Conservation (phyloP, 2,797 vertebrate genomes). For the Saxicola maurus region DNA sequence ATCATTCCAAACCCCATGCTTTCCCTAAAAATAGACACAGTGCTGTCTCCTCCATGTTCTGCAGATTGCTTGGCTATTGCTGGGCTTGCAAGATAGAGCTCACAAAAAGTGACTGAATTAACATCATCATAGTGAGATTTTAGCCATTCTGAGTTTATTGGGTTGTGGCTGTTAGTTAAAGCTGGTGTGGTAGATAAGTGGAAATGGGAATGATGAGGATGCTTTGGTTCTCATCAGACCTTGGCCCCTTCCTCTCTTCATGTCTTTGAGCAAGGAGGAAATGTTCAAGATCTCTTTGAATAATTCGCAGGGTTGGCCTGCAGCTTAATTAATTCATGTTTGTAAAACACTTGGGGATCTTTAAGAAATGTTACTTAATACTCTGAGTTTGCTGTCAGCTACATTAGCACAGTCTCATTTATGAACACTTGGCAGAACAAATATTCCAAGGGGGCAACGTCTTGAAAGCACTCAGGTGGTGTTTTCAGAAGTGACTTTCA, state of each 20-base stretch:
- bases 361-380: conserved; percentile 14
- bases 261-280: background rate
- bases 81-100: background rate
- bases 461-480: background rate
- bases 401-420: background rate
- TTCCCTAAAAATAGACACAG: background rate
- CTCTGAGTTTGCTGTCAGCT: background rate
- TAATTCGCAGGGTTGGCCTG: background rate
- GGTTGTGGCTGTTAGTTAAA: background rate
- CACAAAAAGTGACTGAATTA: background rate
- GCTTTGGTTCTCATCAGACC: background rate
- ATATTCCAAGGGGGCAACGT: background rate
- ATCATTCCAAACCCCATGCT: background rate
- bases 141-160: background rate
- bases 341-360: background rate
- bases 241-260: background rate
- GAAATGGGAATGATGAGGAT: background rate
- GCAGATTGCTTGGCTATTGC: background rate
- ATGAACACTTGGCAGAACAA: background rate
- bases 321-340: conserved; percentile 16
- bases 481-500: background rate
- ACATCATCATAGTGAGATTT: background rate
- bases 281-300: conserved; percentile 1
- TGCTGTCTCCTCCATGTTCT: background rate
- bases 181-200: background rate